Evolutionary conservation across 2,888 invertebrate species (phyloP).

Genomic region (Chrysolina haemoptera): DNA sequence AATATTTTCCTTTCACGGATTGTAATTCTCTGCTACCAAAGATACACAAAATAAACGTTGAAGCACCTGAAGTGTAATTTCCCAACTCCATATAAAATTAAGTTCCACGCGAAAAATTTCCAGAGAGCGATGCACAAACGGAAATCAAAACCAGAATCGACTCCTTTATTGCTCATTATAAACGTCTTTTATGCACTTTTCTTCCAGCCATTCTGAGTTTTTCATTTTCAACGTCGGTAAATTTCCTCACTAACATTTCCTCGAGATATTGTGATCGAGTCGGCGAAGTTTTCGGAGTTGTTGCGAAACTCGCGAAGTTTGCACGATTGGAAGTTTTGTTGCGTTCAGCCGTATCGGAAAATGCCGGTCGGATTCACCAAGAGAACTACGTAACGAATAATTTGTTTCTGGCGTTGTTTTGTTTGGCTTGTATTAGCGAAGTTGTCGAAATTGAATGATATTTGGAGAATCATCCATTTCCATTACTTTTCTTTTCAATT

Average conservation of each 20-base stretch:
- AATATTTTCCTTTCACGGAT: no score
- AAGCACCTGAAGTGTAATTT: no score
- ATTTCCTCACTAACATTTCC: constrained; percentile 23
- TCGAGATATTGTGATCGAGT: constrained; percentile 23
- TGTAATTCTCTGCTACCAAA: no score
- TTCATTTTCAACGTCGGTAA: constrained; percentile 26
- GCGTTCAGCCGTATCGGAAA: not conserved
- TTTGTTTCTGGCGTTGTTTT: not conserved
- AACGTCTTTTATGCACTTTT: constrained; percentile 23
- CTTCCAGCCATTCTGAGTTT: constrained; percentile 14
- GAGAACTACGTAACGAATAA: constrained; percentile 11
- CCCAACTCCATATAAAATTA: not conserved
- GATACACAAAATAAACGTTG: no score
- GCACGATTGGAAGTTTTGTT: constrained; percentile 1
- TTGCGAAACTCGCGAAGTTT: not conserved
- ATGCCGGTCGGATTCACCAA: not conserved
- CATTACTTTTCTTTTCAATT: not conserved
- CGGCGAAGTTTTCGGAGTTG: constrained; percentile 12
- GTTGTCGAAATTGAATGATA: constrained; percentile 3
- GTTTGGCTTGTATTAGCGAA: not conserved
- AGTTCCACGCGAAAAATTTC: not conserved
- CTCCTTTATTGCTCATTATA: constrained; percentile 19
- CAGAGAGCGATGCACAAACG: not conserved
- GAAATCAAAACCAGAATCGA: not conserved
- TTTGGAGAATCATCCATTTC: not conserved